phyloP scores from a whole-genome alignment of 2,113 vertebrate species.

The Cryptomyrus ogoouensis region DNA sequence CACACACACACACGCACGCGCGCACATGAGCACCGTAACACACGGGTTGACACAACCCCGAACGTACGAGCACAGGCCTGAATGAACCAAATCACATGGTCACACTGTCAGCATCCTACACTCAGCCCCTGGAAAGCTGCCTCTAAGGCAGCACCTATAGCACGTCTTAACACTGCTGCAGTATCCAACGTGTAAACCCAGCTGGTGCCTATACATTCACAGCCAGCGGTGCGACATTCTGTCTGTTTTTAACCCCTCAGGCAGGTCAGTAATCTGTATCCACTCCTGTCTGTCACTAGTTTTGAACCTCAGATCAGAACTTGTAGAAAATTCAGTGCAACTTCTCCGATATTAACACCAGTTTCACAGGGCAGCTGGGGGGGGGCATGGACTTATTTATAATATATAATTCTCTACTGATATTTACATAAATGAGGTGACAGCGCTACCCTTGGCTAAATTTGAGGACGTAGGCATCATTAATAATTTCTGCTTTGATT shows the following conservation, averaged over 20 bases:
- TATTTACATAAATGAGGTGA: conserved; percentile 38
- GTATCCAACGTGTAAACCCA: not conserved
- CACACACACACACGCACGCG: not conserved
- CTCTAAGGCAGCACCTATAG: not conserved
- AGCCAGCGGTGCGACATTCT: conserved; percentile 1
- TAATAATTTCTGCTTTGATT: conserved; percentile 63
- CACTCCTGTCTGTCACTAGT: not conserved
- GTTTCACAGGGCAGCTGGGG: not conserved
- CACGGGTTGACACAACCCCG: not conserved
- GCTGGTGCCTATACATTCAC: conserved; percentile 2
- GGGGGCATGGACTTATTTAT: conserved; percentile 20
- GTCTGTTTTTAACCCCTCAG: conserved; percentile 18
- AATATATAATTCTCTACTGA: conserved; percentile 24
- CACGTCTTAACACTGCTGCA: not conserved
- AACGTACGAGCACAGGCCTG: not conserved
- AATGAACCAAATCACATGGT: not conserved
- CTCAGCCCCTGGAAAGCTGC: too few species aligned
- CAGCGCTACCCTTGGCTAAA: conserved; percentile 54
- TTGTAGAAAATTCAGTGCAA: not conserved
- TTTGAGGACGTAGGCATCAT: conserved; percentile 52
- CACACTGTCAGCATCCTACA: not conserved
- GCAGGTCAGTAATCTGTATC: not conserved
- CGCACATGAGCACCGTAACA: not conserved
- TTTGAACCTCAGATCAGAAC: not conserved
- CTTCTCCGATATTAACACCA: not conserved